Evolutionary conservation across 2,113 vertebrate genomes (phyloP), one percentile per base, ranked within the genome.

Genomic region (Bufo bufo): DNA sequence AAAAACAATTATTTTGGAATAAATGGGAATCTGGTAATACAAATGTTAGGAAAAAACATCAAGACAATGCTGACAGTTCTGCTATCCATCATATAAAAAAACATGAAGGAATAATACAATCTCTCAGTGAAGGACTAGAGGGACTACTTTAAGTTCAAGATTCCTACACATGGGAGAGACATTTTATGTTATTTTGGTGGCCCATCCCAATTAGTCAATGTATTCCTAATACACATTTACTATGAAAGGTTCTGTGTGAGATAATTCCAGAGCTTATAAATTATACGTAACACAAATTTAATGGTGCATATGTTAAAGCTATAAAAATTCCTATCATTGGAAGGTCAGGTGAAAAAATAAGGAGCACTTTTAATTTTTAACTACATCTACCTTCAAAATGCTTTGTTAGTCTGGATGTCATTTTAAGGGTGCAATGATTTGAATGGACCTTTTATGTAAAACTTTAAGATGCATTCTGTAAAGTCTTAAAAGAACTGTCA

Each of bases 301-400:
- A 71, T 86, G 59, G 56, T 6, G 11, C 50, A 85, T 85, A 75
- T 78, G 45, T 59, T 63, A 54, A 65, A 45, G 20, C 59, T 20
- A 65, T 78, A 63, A 77, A 65, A 17, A 33, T 86, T 78, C 43
- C 11, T 86, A 65, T 66, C 79, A 78, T 79, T 86, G 33, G 47
- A 66, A 86, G 85, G 85, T 65, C 75, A 86, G 85, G 43, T 78
- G 58, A 79, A 86, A 86, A 65, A 86, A 77, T 61, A 85, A 61
- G 33, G 65, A 47, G 58, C 45, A 6, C n/a, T 50, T 86, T 79
- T 79, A 66, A 86, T 8, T 20, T 43, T 65, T 79, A 86, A 43
- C 72, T 78, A 77, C 19, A 65, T n/a, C 9, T 66, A 11, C 33
- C 75, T 56, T 78, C 5, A 10, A 66, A 59, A 69, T 58, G 17